A percentile compares a stretch with the other conserved stretches of the same genome.
Evolutionary conservation across 2,888 invertebrate species (phyloP).

Genomic region (Merodon equestris): DNA sequence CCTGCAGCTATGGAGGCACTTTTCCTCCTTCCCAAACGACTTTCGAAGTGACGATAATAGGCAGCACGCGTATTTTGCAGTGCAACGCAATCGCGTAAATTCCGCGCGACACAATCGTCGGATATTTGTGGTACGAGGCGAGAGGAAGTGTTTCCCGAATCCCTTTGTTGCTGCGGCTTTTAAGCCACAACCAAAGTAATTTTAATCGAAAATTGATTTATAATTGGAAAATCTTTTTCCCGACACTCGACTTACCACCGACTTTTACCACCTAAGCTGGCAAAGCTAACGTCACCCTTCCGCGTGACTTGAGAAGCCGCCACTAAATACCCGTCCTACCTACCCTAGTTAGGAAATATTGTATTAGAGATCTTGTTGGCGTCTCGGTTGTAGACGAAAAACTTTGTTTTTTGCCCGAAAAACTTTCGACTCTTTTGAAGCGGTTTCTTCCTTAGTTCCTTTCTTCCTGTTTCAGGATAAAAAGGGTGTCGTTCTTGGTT

Average conservation of each 20-base stretch:
- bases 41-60: conserved; percentile 44
- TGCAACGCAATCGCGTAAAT: conserved; percentile 34
- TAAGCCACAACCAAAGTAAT: conserved; percentile 73
- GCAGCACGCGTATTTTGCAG: conserved; percentile 20
- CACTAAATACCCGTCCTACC: conserved; percentile 51
- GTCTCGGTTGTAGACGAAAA: conserved; percentile 7
- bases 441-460: conserved; percentile 18
- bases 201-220: conserved; percentile 80
- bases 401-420: conserved; percentile 23
- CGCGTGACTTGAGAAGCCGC: neutral
- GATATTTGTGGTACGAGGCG: conserved; percentile 23
- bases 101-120: conserved; percentile 43
- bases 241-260: conserved; percentile 77
- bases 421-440: conserved; percentile 61
- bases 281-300: conserved; percentile 8
- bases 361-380: conserved; percentile 36
- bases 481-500: conserved; percentile 22
- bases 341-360: conserved; percentile 69
- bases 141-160: conserved; percentile 27
- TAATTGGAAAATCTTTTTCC: conserved; percentile 78
- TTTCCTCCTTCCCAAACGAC: conserved; percentile 53
- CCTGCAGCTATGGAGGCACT: conserved; percentile 71
- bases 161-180: conserved; percentile 1
- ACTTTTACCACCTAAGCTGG: conserved; percentile 62
- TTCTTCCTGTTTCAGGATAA: conserved; percentile 19